Evolutionary conservation across 2,113 vertebrate genomes (phyloP).

Genomic region (Mastomys natalensis): DNA sequence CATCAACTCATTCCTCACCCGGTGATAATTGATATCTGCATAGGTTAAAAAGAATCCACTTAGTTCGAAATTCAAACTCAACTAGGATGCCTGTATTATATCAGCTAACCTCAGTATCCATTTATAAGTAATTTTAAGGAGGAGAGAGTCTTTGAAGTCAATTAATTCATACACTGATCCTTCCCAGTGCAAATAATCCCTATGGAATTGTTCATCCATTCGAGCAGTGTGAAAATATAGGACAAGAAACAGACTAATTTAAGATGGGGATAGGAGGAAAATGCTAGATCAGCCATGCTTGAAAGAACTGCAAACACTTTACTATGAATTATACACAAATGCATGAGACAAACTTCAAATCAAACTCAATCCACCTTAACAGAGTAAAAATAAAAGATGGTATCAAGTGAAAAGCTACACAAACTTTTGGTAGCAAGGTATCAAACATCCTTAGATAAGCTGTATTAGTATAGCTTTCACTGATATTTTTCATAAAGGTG

Average conservation of each 20-base stretch:
- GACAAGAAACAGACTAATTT: slow-evolving; percentile 7
- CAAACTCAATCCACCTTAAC: slow-evolving; percentile 45
- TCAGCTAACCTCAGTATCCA: not conserved
- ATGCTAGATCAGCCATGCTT: not conserved
- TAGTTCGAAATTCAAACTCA: slow-evolving; percentile 21
- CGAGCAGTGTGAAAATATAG: slow-evolving; percentile 6
- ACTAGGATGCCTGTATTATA: not conserved
- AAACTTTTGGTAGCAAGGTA: not conserved
- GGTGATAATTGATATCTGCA: not conserved
- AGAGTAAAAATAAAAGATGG: not conserved
- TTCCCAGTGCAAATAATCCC: slow-evolving; percentile 27
- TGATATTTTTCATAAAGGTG: not conserved
- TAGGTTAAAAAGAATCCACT: not conserved
- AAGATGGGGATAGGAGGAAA: not conserved
- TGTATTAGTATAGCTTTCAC: not conserved
- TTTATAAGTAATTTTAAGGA: not conserved
- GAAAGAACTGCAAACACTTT: not conserved
- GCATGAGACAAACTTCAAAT: slow-evolving; percentile 3
- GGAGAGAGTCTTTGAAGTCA: not conserved
- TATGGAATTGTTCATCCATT: not conserved
- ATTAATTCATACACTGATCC: not conserved
- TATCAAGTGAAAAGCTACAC: not conserved
- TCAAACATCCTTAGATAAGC: slow-evolving; percentile 10
- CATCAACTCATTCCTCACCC: not conserved
- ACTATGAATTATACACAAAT: slow-evolving; percentile 24